These are phyloP conservation scores for Heteromormyrus szaboi DNA, from an alignment of 2,797 vertebrate genomes.

Conservation along the genomic window DNA sequence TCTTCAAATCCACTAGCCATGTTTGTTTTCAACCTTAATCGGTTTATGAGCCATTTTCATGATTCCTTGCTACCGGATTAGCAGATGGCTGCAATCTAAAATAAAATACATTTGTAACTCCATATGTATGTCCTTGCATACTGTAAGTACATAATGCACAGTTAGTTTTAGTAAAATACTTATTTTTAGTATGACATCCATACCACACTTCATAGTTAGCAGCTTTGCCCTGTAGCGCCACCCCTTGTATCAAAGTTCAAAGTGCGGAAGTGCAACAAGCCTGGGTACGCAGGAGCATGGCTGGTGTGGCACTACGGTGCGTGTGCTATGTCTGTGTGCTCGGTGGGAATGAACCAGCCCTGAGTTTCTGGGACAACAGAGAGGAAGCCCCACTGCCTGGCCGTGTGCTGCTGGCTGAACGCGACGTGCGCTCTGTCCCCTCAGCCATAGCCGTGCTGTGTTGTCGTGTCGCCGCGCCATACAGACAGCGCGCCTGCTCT, in stretches of 20 bases:
- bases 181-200: neutral
- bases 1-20: neutral
- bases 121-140: neutral
- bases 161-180: neutral
- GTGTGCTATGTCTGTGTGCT: neutral
- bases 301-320: neutral
- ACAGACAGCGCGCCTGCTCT: slow-evolving; percentile 35
- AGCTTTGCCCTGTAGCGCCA: neutral
- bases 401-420: neutral
- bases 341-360: neutral
- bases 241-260: neutral
- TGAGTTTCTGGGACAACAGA: neutral
- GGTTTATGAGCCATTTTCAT: neutral
- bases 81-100: neutral
- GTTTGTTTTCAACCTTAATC: neutral
- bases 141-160: neutral
- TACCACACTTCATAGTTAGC: neutral
- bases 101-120: neutral
- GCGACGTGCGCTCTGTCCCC: neutral
- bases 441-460: neutral
- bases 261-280: neutral
- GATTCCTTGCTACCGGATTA: neutral
- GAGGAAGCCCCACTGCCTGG: neutral
- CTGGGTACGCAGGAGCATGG: neutral
- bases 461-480: neutral